Percentiles rank a stretch among this genome's conserved stretches.
phyloP scores from a whole-genome alignment of 2,888 invertebrate genomes.

The Clitarchus hookeri region DNA sequence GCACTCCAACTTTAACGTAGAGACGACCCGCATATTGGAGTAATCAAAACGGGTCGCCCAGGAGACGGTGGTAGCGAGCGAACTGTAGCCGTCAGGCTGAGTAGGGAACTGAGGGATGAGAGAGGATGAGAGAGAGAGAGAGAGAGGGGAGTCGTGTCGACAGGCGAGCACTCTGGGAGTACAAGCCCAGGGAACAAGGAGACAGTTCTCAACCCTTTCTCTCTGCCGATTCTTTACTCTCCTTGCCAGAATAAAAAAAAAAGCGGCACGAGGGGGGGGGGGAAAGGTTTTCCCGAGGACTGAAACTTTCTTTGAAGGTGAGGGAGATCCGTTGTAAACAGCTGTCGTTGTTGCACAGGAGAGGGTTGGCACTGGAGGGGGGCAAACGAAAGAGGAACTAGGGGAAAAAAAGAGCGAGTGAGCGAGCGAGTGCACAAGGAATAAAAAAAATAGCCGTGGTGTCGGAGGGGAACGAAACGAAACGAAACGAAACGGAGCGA shows the following conservation, averaged over 20 bases:
- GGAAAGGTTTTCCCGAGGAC: neutral
- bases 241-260: neutral
- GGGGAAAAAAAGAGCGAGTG: too few species aligned
- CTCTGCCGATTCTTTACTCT: conserved; percentile 3
- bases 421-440: too few species aligned
- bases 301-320: conserved; percentile 9
- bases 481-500: neutral
- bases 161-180: neutral
- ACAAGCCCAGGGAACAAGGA: neutral
- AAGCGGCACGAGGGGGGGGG: neutral
- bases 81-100: neutral
- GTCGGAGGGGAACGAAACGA: too few species aligned
- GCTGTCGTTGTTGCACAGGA: neutral
- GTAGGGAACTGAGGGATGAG: too few species aligned
- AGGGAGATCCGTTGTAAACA: conserved; percentile 5
- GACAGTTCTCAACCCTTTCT: conserved; percentile 2
- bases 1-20: too few species aligned
- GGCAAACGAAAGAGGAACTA: neutral
- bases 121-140: too few species aligned
- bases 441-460: neutral
- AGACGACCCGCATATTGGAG: too few species aligned
- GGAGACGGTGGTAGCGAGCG: neutral
- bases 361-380: neutral
- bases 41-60: too few species aligned
- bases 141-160: neutral